Base-by-base conservation (phyloP, 2,113 vertebrate species). In the Carassius carassius region DNA sequence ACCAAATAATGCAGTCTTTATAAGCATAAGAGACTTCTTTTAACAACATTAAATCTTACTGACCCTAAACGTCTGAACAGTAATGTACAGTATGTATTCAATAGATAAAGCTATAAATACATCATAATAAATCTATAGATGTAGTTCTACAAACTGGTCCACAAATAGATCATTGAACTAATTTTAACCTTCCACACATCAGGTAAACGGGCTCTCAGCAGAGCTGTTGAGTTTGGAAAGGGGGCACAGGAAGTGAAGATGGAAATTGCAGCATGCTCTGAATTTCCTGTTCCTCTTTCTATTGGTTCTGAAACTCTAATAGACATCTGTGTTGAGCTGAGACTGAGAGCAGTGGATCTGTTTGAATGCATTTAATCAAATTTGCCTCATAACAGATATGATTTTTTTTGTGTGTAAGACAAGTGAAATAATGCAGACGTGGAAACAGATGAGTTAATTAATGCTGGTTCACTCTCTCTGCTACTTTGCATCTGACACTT, bases 281-380 rank as follows among this genome's bases (percentile, higher is more conserved):
- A 84, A 87, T 87, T 58, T 86, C 85, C 85, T 83, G 75, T 74
- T 21, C 5, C 41, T 83, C 25, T 35, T 54, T 77, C 35, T 41
- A 14, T 58, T 25, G 25, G 23, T 19, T 10, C 32, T 44, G 69
- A 32, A 86, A 84, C 44, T 84, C 75, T n/a, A 10, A 29, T 56
- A 86, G 86, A 80, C 82, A 69, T 84, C 76, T 58, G 75, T n/a
- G 11, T 83, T 19, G n/a, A 63, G 41, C 25, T 51, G 32, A 23
- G 6, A 32, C 25, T 74, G 25, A 56, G 56, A 56, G 12, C 7
- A 58, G 23, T 58, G 54, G 10, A 32, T 32, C 32, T 56, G 29
- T 58, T 14, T 49, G 37, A 37, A 58, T 32, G 11, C 13, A 23
- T 72, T 82, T 32, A 58, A 69, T 47, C 21, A 13, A 13, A 25